phyloP scores from a whole-genome alignment of 2,888 invertebrate genomes.

The Abrostola triplasia region DNA sequence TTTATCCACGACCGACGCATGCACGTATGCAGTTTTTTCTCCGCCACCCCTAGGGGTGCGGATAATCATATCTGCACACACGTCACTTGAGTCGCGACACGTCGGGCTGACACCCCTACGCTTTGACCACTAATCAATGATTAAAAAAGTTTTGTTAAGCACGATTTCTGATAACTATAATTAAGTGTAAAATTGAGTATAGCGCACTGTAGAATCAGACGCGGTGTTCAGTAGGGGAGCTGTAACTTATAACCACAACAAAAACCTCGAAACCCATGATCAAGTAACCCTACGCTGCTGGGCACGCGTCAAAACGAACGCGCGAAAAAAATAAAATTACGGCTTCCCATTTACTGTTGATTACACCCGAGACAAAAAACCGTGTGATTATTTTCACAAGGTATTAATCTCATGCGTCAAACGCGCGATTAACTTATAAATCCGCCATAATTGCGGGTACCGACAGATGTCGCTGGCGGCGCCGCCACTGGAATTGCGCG shows the following conservation, averaged over 20 bases:
- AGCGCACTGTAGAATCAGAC: constrained; percentile 33
- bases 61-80: constrained; percentile 84
- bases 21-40: constrained; percentile 68
- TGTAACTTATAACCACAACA: constrained; percentile 85
- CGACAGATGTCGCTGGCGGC: constrained; percentile 77
- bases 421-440: constrained; percentile 74
- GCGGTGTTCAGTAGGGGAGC: constrained; percentile 42
- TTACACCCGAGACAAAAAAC: constrained; percentile 68
- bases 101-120: constrained; percentile 73
- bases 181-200: constrained; percentile 59
- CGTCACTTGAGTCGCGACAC: constrained; percentile 75
- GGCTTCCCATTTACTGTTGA: constrained; percentile 65
- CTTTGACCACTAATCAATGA: constrained; percentile 78
- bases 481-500: constrained; percentile 70
- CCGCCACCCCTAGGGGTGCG: constrained; percentile 68
- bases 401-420: constrained; percentile 69
- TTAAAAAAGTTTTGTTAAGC: constrained; percentile 51
- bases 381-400: constrained; percentile 72
- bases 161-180: constrained; percentile 57
- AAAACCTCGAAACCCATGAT: constrained; percentile 70
- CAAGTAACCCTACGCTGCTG: constrained; percentile 67
- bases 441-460: constrained; percentile 69
- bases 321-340: constrained; percentile 69
- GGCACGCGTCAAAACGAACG: constrained; percentile 67
- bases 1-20: constrained; percentile 55